phyloP scores from a whole-genome alignment of 2,113 vertebrate species.

The Corythaixoides concolor region DNA sequence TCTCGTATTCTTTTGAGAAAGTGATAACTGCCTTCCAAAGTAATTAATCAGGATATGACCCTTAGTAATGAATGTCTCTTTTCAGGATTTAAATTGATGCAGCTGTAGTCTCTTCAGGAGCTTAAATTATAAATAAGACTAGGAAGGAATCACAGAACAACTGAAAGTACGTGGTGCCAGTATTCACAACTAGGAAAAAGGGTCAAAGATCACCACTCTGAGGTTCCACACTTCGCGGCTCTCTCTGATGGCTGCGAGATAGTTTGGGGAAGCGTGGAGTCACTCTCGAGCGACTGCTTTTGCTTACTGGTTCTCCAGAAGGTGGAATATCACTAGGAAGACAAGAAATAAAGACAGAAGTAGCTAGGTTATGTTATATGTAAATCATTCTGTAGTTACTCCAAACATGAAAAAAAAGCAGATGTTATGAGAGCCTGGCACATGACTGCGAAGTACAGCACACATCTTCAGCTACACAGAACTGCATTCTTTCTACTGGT shows the following conservation, averaged over 20 bases:
- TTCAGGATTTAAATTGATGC: conserved; percentile 11
- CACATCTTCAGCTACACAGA: conserved; percentile 5
- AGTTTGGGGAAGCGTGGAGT: conserved; percentile 87
- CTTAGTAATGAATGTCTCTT: background rate
- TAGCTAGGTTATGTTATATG: background rate
- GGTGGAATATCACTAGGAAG: conserved; percentile 83
- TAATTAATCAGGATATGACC: conserved; percentile 44
- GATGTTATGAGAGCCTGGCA: conserved; percentile 48
- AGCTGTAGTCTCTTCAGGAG: conserved; percentile 23
- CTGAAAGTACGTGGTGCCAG: background rate
- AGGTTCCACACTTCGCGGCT: conserved; percentile 87
- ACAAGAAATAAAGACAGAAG: conserved; percentile 8
- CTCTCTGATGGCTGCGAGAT: conserved; percentile 82
- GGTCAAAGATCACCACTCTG: conserved; percentile 96
- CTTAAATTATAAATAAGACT: background rate
- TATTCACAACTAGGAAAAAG: background rate
- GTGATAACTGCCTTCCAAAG: conserved; percentile 19
- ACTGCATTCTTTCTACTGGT: background rate
- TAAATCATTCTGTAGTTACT: background rate
- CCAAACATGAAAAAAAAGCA: conserved; percentile 36
- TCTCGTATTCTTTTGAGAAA: background rate
- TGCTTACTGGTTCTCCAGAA: conserved; percentile 78
- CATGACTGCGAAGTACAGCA: conserved; percentile 13
- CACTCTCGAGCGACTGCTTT: conserved; percentile 79
- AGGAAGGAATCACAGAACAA: background rate